Evolutionary conservation across 2,888 invertebrate species (phyloP), one percentile per base, ranked within the genome.

Genomic region (Pegoplata infirma): DNA sequence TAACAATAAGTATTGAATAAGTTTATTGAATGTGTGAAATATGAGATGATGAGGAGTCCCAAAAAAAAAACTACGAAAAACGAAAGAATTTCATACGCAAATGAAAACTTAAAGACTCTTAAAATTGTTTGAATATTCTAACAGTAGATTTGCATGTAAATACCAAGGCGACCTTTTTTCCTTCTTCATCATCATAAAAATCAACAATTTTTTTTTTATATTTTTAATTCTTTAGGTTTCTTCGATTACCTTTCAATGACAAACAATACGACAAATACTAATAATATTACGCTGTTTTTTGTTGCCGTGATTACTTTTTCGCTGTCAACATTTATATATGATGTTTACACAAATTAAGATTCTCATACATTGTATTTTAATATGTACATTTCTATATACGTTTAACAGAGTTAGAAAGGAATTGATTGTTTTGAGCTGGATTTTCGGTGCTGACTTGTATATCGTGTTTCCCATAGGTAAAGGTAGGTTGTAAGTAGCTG

Each of bases 261-360:
- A 71, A 69, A 80, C 59, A 69, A 55, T 47, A 59, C 53, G 58
- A 51, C 75, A 55, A 44, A 19, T 66, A 40, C 51, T 51, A 72
- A 64, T 12, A 47, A 46, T 32, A 56, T 25, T 71, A 59, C 32
- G 56, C 55, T 46, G 56, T 17, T 46, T n/a, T 28, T 5, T 51
- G 21, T 28, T 76, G 59, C 16, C n/a, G n/a, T n/a, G n/a, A n/a
- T n/a, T n/a, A n/a, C n/a, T n/a, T n/a, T n/a, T 61, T 56, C 36
- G 44, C 63, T 76, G 74, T 56, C 67, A 74, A 56, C 74, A 63
- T 74, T 71, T 71, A 47, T 71, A 36, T 36, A 69, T n/a, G n/a
- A 76, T 82, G 77, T 80, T 82, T 81, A 67, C 80, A 63, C 77
- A 77, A 82, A 79, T 81, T 76, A 82, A 81, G 78, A 75, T 79